These are phyloP conservation scores for Rynchops niger DNA, from an alignment of 2,113 vertebrate species.

Conservation along the genomic window DNA sequence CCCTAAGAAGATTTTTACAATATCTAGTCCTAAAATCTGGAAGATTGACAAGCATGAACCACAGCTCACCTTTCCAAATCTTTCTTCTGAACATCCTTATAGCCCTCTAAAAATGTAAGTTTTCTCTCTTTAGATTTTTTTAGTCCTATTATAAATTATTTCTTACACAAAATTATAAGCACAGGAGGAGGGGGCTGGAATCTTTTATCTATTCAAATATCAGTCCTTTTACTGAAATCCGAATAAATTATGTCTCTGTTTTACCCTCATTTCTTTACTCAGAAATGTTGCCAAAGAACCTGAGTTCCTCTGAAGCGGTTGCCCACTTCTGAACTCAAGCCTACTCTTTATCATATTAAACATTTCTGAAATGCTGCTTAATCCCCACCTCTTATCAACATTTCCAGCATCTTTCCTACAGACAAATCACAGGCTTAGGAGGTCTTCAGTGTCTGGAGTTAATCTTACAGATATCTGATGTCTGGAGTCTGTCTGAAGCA, in stretches of 20 bases:
- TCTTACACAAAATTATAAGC: not conserved
- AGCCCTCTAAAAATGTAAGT: not conserved
- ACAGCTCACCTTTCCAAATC: not conserved
- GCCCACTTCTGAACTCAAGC: not conserved
- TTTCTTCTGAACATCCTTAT: not conserved
- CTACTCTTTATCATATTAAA: not conserved
- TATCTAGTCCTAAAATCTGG: not conserved
- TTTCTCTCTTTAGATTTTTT: not conserved
- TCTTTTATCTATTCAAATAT: not conserved
- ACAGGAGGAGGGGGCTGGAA: not conserved
- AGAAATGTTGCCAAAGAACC: not conserved
- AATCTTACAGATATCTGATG: conserved; percentile 16
- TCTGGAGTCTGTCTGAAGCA: conserved; percentile 14
- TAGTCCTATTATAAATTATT: not conserved
- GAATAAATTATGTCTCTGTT: not conserved
- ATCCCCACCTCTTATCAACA: conserved; percentile 3
- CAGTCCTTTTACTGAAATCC: not conserved
- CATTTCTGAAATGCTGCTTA: conserved; percentile 3
- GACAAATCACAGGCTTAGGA: not conserved
- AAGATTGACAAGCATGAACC: not conserved
- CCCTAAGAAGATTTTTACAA: not conserved
- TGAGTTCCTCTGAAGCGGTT: not conserved
- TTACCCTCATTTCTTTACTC: not conserved
- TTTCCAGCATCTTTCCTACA: not conserved
- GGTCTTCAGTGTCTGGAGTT: not conserved